Conservation (phyloP, 2,888 invertebrate genomes). For the Orthosia cruda region DNA sequence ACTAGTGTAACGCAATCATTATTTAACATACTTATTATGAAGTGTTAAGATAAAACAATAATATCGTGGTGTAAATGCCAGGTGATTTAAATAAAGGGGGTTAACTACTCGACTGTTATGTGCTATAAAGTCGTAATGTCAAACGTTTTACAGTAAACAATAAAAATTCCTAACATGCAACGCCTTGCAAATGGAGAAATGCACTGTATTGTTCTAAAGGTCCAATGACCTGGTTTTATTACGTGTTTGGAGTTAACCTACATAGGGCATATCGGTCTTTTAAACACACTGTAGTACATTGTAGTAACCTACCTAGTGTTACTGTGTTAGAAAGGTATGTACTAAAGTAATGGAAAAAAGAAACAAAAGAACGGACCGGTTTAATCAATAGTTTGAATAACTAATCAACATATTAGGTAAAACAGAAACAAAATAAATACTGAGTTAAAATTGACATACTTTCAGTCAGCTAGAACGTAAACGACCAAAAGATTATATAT, state of each 20-base stretch:
- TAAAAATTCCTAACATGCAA: conserved; percentile 61
- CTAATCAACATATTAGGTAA: not conserved
- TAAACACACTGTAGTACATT: conserved; percentile 9
- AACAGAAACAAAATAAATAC: not conserved
- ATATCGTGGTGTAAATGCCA: not conserved
- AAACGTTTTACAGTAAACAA: conserved; percentile 53
- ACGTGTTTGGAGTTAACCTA: conserved; percentile 63
- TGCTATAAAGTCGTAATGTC: conserved; percentile 11
- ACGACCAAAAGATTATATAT: conserved; percentile 21
- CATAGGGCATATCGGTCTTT: conserved; percentile 37
- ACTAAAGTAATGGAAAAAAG: not conserved
- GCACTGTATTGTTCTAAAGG: conserved; percentile 60
- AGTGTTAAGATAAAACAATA: not conserved
- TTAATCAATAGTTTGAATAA: not conserved
- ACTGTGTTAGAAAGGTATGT: not conserved
- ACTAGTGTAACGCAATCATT: not conserved
- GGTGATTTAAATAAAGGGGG: conserved; percentile 9
- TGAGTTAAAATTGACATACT: not conserved
- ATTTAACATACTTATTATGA: not conserved
- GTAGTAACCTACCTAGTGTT: not conserved
- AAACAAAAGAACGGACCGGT: not conserved
- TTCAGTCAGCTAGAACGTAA: conserved; percentile 25
- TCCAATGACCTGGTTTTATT: conserved; percentile 57
- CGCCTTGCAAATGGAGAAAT: conserved; percentile 55
- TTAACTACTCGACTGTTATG: conserved; percentile 5